Percentiles rank a stretch among this genome's conserved stretches.
Evolutionary conservation across 2,888 invertebrate genomes (phyloP).

Genomic region (Acleris emargana): DNA sequence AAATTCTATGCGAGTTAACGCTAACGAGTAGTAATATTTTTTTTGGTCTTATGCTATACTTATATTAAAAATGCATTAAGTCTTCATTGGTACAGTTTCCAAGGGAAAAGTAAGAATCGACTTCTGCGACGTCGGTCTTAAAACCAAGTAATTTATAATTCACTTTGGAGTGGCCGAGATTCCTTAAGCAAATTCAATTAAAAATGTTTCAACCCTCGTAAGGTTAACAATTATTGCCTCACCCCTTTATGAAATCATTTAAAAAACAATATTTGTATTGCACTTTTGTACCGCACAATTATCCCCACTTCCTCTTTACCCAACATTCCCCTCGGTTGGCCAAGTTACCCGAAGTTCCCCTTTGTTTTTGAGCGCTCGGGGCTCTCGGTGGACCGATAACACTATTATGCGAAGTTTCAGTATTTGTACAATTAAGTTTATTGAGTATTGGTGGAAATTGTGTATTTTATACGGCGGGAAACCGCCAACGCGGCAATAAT

Average conservation of each 20-base stretch:
- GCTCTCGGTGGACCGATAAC: conserved; percentile 32
- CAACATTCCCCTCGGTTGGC: conserved; percentile 18
- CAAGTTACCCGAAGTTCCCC: conserved; percentile 21
- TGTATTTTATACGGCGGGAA: too few species aligned
- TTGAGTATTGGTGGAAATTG: background rate
- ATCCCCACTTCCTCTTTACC: conserved; percentile 8
- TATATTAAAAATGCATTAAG: too few species aligned
- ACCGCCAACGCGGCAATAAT: too few species aligned
- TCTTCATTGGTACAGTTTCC: too few species aligned
- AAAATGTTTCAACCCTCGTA: conserved; percentile 4
- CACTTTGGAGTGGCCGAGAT: too few species aligned
- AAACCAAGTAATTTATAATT: too few species aligned
- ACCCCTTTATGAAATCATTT: conserved; percentile 25
- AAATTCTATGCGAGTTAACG: too few species aligned
- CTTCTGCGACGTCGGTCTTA: too few species aligned
- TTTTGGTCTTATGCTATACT: too few species aligned
- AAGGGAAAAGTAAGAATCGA: too few species aligned
- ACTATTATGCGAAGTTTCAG: conserved; percentile 25
- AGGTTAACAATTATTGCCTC: background rate
- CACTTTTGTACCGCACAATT: conserved; percentile 18
- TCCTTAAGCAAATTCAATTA: conserved; percentile 10
- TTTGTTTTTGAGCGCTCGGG: conserved; percentile 30
- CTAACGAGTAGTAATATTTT: too few species aligned
- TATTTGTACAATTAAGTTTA: conserved; percentile 26
- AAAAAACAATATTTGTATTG: conserved; percentile 32